Base-by-base conservation (phyloP, 2,797 vertebrate species). In the Liparis tanakae region DNA sequence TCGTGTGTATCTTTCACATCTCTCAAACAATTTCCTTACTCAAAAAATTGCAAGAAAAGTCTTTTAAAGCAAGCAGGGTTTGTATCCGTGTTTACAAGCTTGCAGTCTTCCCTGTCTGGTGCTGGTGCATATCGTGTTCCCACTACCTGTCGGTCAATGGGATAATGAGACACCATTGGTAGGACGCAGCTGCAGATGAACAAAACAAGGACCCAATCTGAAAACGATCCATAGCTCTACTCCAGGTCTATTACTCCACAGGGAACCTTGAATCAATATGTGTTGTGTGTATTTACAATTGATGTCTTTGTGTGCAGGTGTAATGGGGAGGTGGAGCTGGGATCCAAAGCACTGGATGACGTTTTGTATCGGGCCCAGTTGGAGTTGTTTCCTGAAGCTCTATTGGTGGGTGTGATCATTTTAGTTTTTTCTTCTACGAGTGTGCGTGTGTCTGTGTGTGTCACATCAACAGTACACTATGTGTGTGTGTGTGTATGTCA, bases 301-400 rank as follows among this genome's bases (percentile, higher is more conserved):
- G 30, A 2, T 67, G 15, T 72, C 15, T 79, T 56, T 83, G 36
- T 78, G 56, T 80, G 30, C 46, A 99, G 98, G 94, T 98, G 97
- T 84, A 99, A 98, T 70, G 98, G 98, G 76, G 97, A 99, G 85
- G 95, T 95, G 84, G 97, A 99, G 77, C 80, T 97, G 79, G 98
- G 96, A 88, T 96, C 96, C 80, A 98, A 96, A 95, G 97, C 98
- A 25, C 91, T 99, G 94, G 98, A 99, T 87, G 98, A 99, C 2
- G 90, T 99, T 87, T 90, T 98, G 70, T 99, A 99, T 77, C 95
- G 98, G 90, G 96, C 98, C 53, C 97, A 98, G 89, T 91, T 99
- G 66, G 98, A 99, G 67, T 91, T 99, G 59, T 98, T 96, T 88
- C 97, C 98, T 70, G 98, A 99, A 88, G 97, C 97, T 78, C 89